Conservation (phyloP, 2,888 invertebrate genomes). For the Cataglyphis altisquamis region DNA sequence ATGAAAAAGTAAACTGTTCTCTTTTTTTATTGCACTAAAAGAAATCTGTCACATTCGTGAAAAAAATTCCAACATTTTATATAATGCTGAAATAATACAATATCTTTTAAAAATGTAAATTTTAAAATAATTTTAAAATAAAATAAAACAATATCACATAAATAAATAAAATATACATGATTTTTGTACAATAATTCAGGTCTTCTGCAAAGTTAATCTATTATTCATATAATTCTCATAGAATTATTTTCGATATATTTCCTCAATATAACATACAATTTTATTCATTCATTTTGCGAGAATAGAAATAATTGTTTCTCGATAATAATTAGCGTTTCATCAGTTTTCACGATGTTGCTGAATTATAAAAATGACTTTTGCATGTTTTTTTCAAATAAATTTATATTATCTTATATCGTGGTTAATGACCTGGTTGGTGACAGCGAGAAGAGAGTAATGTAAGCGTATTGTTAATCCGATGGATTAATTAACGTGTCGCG, state of each 20-base stretch:
- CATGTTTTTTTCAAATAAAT: not conserved
- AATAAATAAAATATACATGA: not conserved
- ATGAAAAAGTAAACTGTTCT: not conserved
- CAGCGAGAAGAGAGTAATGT: conserved; percentile 39
- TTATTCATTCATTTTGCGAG: not conserved
- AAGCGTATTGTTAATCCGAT: conserved; percentile 55
- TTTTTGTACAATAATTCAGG: not conserved
- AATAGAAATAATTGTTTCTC: not conserved
- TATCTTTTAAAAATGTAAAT: not conserved
- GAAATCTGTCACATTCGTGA: not conserved
- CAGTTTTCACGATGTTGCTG: not conserved
- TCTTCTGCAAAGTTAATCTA: not conserved
- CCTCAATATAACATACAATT: not conserved
- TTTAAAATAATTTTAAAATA: not conserved
- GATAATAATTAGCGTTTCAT: not conserved
- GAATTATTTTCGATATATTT: not conserved
- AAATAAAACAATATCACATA: not conserved
- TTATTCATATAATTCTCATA: not conserved
- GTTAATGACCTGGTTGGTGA: conserved; percentile 42
- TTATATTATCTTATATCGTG: not conserved
- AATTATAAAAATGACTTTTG: not conserved
- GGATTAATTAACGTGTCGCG: conserved; percentile 69
- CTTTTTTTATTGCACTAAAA: not conserved
- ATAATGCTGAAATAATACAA: not conserved
- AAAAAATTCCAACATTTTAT: not conserved